Base-by-base conservation (phyloP, 2,797 vertebrate species). In the Lophotriccus pileatus region DNA sequence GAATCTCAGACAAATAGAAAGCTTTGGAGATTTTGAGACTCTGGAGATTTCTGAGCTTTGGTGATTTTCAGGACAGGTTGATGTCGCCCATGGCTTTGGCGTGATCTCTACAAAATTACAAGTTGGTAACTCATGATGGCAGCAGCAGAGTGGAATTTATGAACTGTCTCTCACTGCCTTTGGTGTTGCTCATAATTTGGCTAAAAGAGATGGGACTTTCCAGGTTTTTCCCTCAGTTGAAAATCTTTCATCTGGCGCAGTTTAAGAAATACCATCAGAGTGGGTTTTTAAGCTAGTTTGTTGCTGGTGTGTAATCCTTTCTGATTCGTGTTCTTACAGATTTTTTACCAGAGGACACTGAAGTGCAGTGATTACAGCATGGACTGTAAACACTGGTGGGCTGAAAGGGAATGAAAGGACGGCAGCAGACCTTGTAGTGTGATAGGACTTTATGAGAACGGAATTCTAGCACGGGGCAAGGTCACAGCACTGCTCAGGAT, bases 251-350 rank as follows among this genome's bases (percentile, higher is more conserved):
- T 70, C 70, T 92, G 81, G 81, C 59, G 79, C 37, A 47, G 47
- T 74, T 93, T 84, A 89, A 79, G 84, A 94, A 92, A 95, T 89
- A 84, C 64, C 70, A 73, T 77, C 73, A 50, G 52, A 64, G 68
- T 47, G 37, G 32, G 10, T 3, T 63, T 83, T 81, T 37, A 50
- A 91, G 62, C 36, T 79, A 41, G 6, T 36, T 79, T 89, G 82
- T 70, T 59, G 43, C 43, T 55, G 43, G 18, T 63, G 21, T 46
- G 30, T 87, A 68, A 64, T 91, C 52, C n/a, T 89, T 93, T 37
- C 55, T 76, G 62, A 75, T 76, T 84, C 94, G 83, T 67, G 12
- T 63, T 79, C 49, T 66, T 79, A 49, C 36, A 52, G 49, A 3
- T 62, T 66, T 84, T 66, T 95, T 53, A 70, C 50, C 7, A 23